Evolutionary conservation across 2,113 vertebrate species (phyloP), one percentile per base, ranked within the genome.

Genomic region (Nematolebias whitei): DNA sequence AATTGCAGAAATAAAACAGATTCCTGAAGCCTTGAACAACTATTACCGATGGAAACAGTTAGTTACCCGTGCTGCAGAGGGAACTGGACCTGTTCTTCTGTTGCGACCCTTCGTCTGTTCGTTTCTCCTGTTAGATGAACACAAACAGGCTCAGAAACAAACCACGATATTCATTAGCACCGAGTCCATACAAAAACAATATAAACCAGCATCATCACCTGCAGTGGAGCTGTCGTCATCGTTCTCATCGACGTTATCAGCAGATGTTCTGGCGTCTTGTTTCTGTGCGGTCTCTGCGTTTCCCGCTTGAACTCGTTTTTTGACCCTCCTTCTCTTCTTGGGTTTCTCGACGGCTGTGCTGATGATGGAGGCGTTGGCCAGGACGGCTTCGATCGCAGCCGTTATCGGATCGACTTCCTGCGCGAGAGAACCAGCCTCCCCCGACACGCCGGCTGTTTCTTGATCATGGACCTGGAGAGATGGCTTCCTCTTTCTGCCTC

Each of bases 81-180:
- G 56, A 97, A 94, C 59, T 94, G 94, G 70, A 98, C 96, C 85
- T 98, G 95, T 52, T 96, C 95, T 55, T 94, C 95, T 2, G 96
- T 95, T 58, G 96, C 96, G 45, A 99, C 92, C 79, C 96, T 93
- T 48, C 97, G 92, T 43, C 89, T 94, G 26, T 89, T 90, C 19
- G 87, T 80, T 68, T 95, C 95, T 48, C 94, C 96, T 98, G 88
- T 59, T 61, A 22, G 47, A 44, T 12, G 72, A 11, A 84, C 13
- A 81, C 43, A 82, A 60, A 13, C 48, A 43, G 0, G 1, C 2
- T 71, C 10, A 76, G 38, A 7, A 63, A n/a, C 13, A 19, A 35
- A 62, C 11, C 20, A 2, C n/a, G 15, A n/a, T n/a, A n/a, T n/a
- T n/a, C n/a, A n/a, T n/a, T n/a, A n/a, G n/a, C n/a, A n/a, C n/a